Conservation (phyloP, 2,797 vertebrate species). For the Spinus pinus region DNA sequence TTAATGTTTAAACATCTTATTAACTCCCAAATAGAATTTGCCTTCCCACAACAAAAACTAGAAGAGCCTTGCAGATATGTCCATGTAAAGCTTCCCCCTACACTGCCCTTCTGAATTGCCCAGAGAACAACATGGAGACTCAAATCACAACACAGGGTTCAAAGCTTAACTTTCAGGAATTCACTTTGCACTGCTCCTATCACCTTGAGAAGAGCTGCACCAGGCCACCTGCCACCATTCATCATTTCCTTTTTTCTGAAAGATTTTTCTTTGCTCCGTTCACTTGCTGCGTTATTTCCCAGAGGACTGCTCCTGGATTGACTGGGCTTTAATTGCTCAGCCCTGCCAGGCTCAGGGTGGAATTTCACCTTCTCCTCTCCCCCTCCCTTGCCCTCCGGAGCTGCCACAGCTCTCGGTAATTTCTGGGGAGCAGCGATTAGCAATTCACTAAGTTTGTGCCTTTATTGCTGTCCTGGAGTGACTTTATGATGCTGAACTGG, state of each 20-base stretch:
- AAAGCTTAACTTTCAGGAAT: neutral
- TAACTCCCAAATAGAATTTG: neutral
- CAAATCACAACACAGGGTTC: neutral
- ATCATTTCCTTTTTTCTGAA: conserved; percentile 26
- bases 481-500: neutral
- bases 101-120: neutral
- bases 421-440: neutral
- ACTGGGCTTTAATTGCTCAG: conserved; percentile 57
- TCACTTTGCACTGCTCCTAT: neutral
- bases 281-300: conserved; percentile 39
- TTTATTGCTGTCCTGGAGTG: neutral
- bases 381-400: neutral
- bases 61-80: neutral
- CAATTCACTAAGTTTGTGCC: neutral
- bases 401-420: neutral
- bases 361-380: conserved; percentile 32
- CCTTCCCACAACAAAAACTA: neutral
- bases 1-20: neutral
- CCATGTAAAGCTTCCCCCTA: neutral
- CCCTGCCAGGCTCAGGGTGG: neutral
- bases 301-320: conserved; percentile 42
- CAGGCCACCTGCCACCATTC: neutral
- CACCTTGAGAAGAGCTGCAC: neutral
- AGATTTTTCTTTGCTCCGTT: conserved; percentile 1
- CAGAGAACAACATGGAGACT: neutral